Base-by-base conservation (phyloP, 2,888 invertebrate species). In the Lomographa bimaculata region DNA sequence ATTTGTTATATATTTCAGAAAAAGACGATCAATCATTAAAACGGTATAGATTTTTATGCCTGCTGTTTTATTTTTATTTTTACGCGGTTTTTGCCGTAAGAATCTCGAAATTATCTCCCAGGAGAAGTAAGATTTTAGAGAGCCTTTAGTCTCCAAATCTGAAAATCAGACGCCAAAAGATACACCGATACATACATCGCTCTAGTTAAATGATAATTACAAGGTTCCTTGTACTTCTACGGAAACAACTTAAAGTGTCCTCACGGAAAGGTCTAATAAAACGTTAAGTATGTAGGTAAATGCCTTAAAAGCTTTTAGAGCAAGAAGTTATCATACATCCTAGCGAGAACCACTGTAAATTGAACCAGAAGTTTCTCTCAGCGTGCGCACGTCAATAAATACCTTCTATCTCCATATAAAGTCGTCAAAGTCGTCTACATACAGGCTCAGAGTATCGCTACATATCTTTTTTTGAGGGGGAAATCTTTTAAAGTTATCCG, bases 371-470 rank as follows among this genome's bases (percentile, higher is more conserved):
- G 45, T 40, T 36, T 43, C 26, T 45, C 48, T 17, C 38, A 36
- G 45, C 40, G 9, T 32, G 42, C 6, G 44, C 19, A 28, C 12
- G 7, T 16, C 27, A 32, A 23, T 33, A 43, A 32, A 43, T 38
- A 27, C 32, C 14, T 18, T 20, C 28, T 25, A 33, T 43, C 20
- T 40, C 33, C 28, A 42, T 36, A 47, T 47, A 34, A 40, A 45
- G 32, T 44, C 26, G 32, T 16, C 20, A n/a, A n/a, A n/a, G n/a
- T n/a, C n/a, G n/a, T 16, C 18, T 34, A 33, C 25, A 20, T 40
- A 49, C 46, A 46, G 60, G 58, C 57, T 56, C 51, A 67, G 4
- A 14, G 14, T 4, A 4, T 14, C 14, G 14, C n/a, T n/a, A n/a
- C n/a, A n/a, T n/a, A n/a, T n/a, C n/a, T n/a, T n/a, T n/a, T n/a